Evolutionary conservation across 2,888 invertebrate genomes (phyloP).

Genomic region (Drosophila monieri): DNA sequence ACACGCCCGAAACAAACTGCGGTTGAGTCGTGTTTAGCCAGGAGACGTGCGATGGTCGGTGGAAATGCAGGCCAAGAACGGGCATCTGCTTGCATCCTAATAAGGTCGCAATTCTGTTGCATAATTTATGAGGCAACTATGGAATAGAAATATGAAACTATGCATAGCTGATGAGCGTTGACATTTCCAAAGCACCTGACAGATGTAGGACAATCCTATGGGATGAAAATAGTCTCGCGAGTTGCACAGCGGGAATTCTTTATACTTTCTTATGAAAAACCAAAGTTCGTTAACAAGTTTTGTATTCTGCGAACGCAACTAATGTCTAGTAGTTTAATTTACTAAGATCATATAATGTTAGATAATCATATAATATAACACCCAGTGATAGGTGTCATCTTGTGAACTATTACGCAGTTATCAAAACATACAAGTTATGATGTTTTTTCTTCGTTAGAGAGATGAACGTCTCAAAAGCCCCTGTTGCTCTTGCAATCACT

Average conservation of each 20-base stretch:
- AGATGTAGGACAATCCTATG: constrained; percentile 31
- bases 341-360: background rate
- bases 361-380: background rate
- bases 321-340: background rate
- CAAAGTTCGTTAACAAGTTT: too few relatives aligned
- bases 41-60: background rate
- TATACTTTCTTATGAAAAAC: background rate
- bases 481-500: constrained; percentile 31
- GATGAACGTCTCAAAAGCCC: constrained; percentile 25
- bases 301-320: background rate
- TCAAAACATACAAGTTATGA: background rate
- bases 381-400: background rate
- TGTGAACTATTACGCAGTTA: constrained; percentile 1
- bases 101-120: constrained; percentile 29
- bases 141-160: constrained; percentile 32
- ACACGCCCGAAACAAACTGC: constrained; percentile 4
- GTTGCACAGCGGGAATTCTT: background rate
- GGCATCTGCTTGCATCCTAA: constrained; percentile 24
- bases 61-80: constrained; percentile 16
- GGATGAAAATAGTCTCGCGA: constrained; percentile 12
- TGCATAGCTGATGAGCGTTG: constrained; percentile 57
- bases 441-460: background rate
- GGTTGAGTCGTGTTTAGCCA: constrained; percentile 4
- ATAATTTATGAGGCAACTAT: constrained; percentile 31
- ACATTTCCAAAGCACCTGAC: constrained; percentile 25